Base-by-base conservation (phyloP, 2,113 vertebrate genomes). In the Electrona antarctica region DNA sequence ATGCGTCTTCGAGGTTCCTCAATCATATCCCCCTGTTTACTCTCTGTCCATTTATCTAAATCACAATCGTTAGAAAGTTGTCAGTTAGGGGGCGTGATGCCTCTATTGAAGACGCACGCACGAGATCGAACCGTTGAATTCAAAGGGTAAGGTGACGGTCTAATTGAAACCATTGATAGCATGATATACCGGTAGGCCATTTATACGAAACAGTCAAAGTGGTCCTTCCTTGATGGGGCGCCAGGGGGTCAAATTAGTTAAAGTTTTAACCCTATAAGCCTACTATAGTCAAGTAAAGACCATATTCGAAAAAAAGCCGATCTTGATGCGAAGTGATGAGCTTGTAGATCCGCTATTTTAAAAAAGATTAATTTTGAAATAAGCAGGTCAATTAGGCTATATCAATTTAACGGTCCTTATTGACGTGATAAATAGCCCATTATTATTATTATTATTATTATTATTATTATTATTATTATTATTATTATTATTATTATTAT, bases 51-150 rank as follows among this genome's bases (percentile, higher is more conserved):
- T 74, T 84, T 89, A 88, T 90, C 86, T 90, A 86, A 84, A 89
- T 87, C 66, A 77, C 69, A 41, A 76, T 81, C 51, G 75, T 84
- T 90, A 79, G 89, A 89, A 84, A 90, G 84, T 88, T 80, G 58
- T 46, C 73, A 58, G 71, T 59, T 60, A 29, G 68, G 8, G 46
- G 46, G 21, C 21, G 21, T 21, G 21, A 52, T 33, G 70, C 1
- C 15, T 7, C 56, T 54, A 67, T 60, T 15, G 77, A 73, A 21
- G 21, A 21, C 21, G 21, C 60, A 50, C 64, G 13, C 72, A 6
- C 61, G 4, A 13, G 6, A 74, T 73, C 67, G 52, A 77, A 62
- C 45, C 63, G 7, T 12, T 3, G 59, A 58, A 60, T 60, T 58
- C 0, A 54, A 51, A 15, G 68, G 47, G 0, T 60, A 13, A 11